Conservation (phyloP, 2,888 invertebrate genomes). For the Harpagoxenus sublaevis region DNA sequence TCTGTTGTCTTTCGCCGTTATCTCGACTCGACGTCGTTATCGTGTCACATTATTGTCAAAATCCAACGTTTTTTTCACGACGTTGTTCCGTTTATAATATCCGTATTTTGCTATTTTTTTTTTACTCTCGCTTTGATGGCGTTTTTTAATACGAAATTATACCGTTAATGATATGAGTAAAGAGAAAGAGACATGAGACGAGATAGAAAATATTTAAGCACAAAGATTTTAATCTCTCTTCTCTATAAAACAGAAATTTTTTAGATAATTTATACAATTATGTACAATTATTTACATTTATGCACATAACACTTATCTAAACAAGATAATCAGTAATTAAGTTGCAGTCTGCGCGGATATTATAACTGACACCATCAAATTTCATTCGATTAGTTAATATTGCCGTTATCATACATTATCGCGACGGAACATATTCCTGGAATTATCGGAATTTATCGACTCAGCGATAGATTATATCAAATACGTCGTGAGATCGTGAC, state of each 20-base stretch:
- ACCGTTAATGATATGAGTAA: too few species aligned
- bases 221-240: not conserved
- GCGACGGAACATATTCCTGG: conserved; percentile 5
- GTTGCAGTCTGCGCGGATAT: not conserved
- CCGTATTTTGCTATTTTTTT: not conserved
- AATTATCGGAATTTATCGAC: conserved; percentile 39
- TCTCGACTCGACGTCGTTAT: conserved; percentile 12
- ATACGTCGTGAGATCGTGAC: conserved; percentile 17
- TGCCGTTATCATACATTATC: conserved; percentile 22
- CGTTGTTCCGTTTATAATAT: not conserved
- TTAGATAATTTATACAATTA: not conserved
- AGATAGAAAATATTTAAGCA: not conserved
- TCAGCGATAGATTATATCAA: conserved; percentile 14
- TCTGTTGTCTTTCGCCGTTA: not conserved
- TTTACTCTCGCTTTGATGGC: not conserved
- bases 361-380: conserved; percentile 6
- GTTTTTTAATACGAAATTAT: not conserved
- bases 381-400: conserved; percentile 34
- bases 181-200: not conserved
- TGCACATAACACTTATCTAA: not conserved
- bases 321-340: not conserved
- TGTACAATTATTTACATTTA: not conserved
- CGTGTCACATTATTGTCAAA: conserved; percentile 12
- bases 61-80: not conserved
- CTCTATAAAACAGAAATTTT: not conserved